Evolutionary conservation across 2,888 invertebrate species (phyloP).

Genomic region (Sesia apiformis): DNA sequence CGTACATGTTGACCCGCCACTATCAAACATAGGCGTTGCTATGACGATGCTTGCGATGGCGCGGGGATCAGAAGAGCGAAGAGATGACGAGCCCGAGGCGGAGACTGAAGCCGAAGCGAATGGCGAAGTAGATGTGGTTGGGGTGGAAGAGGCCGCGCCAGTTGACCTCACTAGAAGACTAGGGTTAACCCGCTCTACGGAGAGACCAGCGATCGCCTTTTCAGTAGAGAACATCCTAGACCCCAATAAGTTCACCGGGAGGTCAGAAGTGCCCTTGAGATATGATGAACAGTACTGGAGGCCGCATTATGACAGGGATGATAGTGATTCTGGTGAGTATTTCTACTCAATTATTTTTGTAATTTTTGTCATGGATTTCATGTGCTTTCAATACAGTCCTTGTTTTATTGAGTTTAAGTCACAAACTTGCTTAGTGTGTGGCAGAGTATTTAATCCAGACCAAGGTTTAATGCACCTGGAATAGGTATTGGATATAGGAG

Average conservation of each 20-base stretch:
- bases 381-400: neutral
- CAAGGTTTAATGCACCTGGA: too few relatives aligned
- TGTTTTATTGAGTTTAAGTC: too few relatives aligned
- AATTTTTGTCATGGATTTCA: neutral
- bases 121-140: slow-evolving; percentile 63
- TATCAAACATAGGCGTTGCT: slow-evolving; percentile 48
- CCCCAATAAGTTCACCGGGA: slow-evolving; percentile 91
- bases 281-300: slow-evolving; percentile 76
- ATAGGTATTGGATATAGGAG: too few relatives aligned
- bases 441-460: too few relatives aligned
- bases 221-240: slow-evolving; percentile 93
- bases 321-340: slow-evolving; percentile 72
- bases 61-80: slow-evolving; percentile 59
- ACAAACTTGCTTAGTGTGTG: too few relatives aligned
- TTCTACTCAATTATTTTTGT: neutral
- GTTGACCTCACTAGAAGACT: slow-evolving; percentile 66
- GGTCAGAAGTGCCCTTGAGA: slow-evolving; percentile 67
- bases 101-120: slow-evolving; percentile 51
- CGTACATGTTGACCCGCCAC: neutral
- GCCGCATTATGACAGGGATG: slow-evolving; percentile 71
- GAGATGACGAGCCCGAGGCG: slow-evolving; percentile 43
- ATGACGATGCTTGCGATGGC: slow-evolving; percentile 73
- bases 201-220: slow-evolving; percentile 80
- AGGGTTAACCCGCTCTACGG: slow-evolving; percentile 72
- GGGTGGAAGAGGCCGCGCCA: slow-evolving; percentile 65